phyloP scores from a whole-genome alignment of 35 echinoderm and acorn worm genomes.

The Amphiura filiformis region DNA sequence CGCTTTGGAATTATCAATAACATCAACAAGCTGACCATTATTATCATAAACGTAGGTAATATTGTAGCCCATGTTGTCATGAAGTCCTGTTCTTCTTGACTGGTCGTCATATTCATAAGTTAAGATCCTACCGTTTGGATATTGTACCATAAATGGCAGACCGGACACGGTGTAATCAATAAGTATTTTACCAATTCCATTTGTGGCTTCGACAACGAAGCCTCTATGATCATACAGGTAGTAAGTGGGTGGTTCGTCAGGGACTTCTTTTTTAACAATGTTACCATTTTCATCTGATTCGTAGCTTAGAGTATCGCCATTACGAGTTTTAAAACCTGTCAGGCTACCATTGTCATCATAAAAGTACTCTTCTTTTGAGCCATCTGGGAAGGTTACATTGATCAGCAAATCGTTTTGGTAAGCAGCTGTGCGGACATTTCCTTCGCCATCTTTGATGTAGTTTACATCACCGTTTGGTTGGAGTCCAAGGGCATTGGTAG shows the following conservation, averaged over 20 bases:
- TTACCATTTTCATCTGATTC: conserved; percentile 28
- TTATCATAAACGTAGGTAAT: conserved; percentile 35
- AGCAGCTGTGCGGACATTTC: conserved; percentile 14
- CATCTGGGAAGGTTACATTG: conserved; percentile 37
- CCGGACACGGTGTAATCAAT: conserved; percentile 42
- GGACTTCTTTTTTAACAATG: conserved; percentile 8
- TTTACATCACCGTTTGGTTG: conserved; percentile 5
- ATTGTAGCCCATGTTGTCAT: conserved; percentile 33
- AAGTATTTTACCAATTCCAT: conserved; percentile 38
- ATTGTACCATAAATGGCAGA: conserved; percentile 29
- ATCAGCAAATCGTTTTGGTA: conserved; percentile 13
- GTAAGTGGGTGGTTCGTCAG: conserved; percentile 17
- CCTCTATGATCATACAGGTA: conserved; percentile 54
- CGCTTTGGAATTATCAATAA: not conserved
- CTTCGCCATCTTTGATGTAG: conserved; percentile 37
- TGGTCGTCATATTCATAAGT: conserved; percentile 40
- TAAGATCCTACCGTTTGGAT: conserved; percentile 42
- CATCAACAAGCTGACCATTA: conserved; percentile 2
- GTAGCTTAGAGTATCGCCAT: not conserved
- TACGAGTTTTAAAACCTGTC: not conserved
- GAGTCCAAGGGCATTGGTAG: not conserved
- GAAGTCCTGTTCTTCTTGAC: conserved; percentile 23
- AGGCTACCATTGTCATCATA: conserved; percentile 50
- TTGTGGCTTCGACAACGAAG: conserved; percentile 56
- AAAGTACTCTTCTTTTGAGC: conserved; percentile 12